Percentiles rank a stretch among this genome's conserved stretches.
Conservation (phyloP, 2,113 vertebrate species). For the Melanostigma gelatinosum region DNA sequence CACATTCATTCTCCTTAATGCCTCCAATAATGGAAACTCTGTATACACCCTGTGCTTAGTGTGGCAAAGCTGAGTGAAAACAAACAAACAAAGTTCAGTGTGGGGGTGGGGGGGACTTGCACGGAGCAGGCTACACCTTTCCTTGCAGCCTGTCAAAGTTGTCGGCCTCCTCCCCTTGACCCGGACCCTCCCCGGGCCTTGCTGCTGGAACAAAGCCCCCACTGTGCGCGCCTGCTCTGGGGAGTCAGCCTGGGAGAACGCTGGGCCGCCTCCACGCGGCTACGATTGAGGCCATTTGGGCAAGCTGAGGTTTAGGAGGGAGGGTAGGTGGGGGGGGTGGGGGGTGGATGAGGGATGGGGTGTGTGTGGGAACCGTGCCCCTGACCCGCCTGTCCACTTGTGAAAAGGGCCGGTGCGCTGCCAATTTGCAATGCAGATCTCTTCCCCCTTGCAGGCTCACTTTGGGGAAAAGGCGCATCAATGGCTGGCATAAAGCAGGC, state of each 20-base stretch:
- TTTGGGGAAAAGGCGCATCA: constrained; percentile 68
- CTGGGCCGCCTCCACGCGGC: constrained; percentile 43
- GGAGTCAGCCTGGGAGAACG: constrained; percentile 59
- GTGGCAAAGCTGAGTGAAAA: constrained; percentile 18
- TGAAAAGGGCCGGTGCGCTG: constrained; percentile 67
- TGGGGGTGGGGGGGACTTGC: neutral
- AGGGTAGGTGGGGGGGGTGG: constrained; percentile 1
- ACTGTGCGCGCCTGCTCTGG: constrained; percentile 61
- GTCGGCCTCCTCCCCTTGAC: constrained; percentile 56
- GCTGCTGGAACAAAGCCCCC: constrained; percentile 69
- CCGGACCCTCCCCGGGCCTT: constrained; percentile 60
- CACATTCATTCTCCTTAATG: constrained; percentile 3
- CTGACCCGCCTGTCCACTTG: constrained; percentile 67
- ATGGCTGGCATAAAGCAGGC: constrained; percentile 65
- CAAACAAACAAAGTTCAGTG: constrained; percentile 59
- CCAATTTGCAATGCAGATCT: constrained; percentile 81
- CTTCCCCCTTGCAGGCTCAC: constrained; percentile 30
- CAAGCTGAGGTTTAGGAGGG: constrained; percentile 44
- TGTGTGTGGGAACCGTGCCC: constrained; percentile 78
- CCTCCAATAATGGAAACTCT: constrained; percentile 21
- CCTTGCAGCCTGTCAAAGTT: constrained; percentile 58
- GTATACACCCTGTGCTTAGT: neutral
- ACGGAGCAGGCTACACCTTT: constrained; percentile 42
- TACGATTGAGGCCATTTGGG: constrained; percentile 49
- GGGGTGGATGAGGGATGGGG: constrained; percentile 57